Percentiles rank a stretch among this genome's conserved stretches.
phyloP scores from a whole-genome alignment of 1,140 invertebrate genomes.

The Trachelipus rathkii region DNA sequence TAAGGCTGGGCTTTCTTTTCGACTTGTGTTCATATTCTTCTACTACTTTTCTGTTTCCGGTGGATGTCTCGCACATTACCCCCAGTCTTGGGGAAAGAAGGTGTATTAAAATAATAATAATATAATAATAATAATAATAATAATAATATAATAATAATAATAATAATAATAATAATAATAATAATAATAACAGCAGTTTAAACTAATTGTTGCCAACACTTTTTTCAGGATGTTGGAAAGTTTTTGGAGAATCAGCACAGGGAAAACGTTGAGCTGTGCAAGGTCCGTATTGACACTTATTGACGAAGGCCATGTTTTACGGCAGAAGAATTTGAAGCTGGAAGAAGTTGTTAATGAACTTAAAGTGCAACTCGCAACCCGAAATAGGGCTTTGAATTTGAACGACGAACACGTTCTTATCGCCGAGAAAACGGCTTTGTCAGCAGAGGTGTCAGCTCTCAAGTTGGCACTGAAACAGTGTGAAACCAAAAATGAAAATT shows the following conservation, averaged over 20 bases:
- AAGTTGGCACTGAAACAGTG: not conserved
- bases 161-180: too few species aligned
- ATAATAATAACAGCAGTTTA: too few species aligned
- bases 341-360: not conserved
- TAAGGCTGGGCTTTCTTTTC: too few species aligned
- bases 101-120: too few species aligned
- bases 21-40: too few species aligned
- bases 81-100: too few species aligned
- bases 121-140: too few species aligned
- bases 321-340: not conserved
- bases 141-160: too few species aligned
- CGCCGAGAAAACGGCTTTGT: not conserved
- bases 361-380: not conserved
- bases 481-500: not conserved
- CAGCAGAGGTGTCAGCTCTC: not conserved
- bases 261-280: not conserved
- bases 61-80: too few species aligned
- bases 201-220: too few species aligned
- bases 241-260: not conserved
- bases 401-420: not conserved
- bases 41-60: too few species aligned
- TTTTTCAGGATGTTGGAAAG: not conserved
- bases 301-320: not conserved
- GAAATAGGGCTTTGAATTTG: not conserved
- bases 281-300: not conserved